Evolutionary conservation across 2,888 invertebrate species (phyloP), one percentile per base, ranked within the genome.

Genomic region (Acanthosoma haemorrhoidale): DNA sequence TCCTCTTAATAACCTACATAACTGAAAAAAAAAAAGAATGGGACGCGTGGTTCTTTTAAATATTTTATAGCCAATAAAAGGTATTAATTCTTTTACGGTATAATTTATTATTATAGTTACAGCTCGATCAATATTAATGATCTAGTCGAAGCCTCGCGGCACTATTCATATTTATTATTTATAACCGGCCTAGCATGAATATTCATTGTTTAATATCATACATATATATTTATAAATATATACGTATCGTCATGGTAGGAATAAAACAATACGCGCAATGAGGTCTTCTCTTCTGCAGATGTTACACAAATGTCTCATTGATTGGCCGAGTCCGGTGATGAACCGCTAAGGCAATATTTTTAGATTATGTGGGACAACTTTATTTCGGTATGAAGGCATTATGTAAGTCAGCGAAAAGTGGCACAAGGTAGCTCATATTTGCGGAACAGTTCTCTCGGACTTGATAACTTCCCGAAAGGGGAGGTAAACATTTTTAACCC

Each of bases 1-100:
- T 64, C 64, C 64, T 29, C 63, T 39, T 39, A 60, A 39, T 63
- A 63, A 63, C 63, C 63, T 41, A 64, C 41, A 64, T 41, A 41
- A 41, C 13, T 41, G 25, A 31, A 41, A 64, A 9, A 21, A 41
- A 25, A 38, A 39, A 64, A n/a, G 11, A 36, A n/a, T n/a, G n/a
- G n/a, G n/a, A n/a, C n/a, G n/a, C n/a, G n/a, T n/a, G n/a, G n/a
- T 34, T 21, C 16, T 36, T 38, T 61, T 18, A 38, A 61, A 34
- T 21, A 34, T 16, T 15, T 25, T 41, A 43, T 43, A 25, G 13
- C 8, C 3, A 43, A 43, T 43, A 43, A 43, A 21, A 21, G 21
- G 2, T 13, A 43, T 43, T 13, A 43, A 13, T 4, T 43, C 4
- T 43, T 21, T 18, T 43, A 4, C 0, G 8, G 8, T 16, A 18